Conservation (phyloP, 1,140 invertebrate genomes). For the Rhagoletis zephyria region DNA sequence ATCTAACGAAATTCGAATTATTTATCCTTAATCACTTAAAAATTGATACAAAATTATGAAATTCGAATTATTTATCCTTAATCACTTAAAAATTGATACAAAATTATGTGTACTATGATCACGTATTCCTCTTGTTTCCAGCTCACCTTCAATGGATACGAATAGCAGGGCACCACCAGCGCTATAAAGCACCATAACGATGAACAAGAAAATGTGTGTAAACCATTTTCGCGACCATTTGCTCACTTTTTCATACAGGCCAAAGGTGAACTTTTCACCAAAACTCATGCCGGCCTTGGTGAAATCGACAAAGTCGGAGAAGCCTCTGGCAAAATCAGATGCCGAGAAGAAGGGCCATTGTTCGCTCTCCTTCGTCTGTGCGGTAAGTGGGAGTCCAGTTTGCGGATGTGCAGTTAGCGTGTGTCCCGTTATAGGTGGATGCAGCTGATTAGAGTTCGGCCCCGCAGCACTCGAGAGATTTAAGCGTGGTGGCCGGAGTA, state of each 20-base stretch:
- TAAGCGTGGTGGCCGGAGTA: constrained; percentile 65
- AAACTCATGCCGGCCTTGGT: constrained; percentile 86
- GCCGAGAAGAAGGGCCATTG: constrained; percentile 73
- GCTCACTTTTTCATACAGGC: constrained; percentile 84
- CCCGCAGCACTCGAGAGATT: constrained; percentile 63
- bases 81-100: too few relatives aligned
- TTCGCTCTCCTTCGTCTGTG: constrained; percentile 59
- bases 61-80: too few relatives aligned
- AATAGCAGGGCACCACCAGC: constrained; percentile 85
- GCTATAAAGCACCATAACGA: constrained; percentile 84
- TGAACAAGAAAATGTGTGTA: constrained; percentile 87
- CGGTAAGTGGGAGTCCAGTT: constrained; percentile 59
- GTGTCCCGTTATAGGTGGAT: constrained; percentile 58
- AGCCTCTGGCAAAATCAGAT: constrained; percentile 80
- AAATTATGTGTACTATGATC: too few relatives aligned
- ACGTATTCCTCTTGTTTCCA: neutral
- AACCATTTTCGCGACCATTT: constrained; percentile 87
- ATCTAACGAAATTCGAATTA: too few relatives aligned
- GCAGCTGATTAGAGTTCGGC: constrained; percentile 55
- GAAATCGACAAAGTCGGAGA: constrained; percentile 83
- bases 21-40: too few relatives aligned
- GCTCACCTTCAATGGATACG: constrained; percentile 81
- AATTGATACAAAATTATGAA: too few relatives aligned
- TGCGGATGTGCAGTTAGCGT: constrained; percentile 1
- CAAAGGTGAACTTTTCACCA: constrained; percentile 86